A percentile compares a stretch with the other conserved stretches of the same genome.
Evolutionary conservation across 1,140 invertebrate genomes (phyloP).

Genomic region (Pristionchus pacificus): DNA sequence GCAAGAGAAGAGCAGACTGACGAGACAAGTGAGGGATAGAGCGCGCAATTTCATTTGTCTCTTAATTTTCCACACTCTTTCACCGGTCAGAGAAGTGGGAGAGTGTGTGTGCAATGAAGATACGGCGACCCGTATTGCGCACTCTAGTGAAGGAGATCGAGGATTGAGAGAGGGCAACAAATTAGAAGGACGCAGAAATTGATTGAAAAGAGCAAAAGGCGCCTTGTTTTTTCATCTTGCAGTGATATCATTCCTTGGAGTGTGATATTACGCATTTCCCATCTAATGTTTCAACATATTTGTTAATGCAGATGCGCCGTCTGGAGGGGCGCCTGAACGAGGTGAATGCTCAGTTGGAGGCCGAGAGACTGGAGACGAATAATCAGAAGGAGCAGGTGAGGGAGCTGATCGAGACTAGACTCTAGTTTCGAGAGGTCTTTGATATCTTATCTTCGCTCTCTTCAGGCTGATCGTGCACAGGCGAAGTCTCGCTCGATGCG

Average conservation of each 20-base stretch:
- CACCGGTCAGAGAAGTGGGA: too few species aligned
- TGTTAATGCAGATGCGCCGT: not conserved
- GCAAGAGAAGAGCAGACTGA: not conserved
- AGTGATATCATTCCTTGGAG: not conserved
- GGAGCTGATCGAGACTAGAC: too few species aligned
- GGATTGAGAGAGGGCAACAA: too few species aligned
- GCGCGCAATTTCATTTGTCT: too few species aligned
- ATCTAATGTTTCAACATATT: not conserved
- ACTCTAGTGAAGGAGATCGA: not conserved
- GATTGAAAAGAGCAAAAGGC: not conserved
- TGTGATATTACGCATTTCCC: not conserved
- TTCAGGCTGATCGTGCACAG: not conserved
- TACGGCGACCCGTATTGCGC: too few species aligned
- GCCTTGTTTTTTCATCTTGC: not conserved
- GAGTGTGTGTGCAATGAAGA: too few species aligned
- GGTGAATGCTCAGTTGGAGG: conserved; percentile 11
- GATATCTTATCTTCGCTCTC: too few species aligned
- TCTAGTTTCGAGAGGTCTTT: too few species aligned
- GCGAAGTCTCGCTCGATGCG: not conserved
- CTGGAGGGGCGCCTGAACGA: conserved; percentile 6
- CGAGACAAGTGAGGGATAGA: not conserved
- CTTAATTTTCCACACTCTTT: too few species aligned
- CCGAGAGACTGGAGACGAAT: conserved; percentile 1
- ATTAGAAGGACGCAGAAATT: too few species aligned
- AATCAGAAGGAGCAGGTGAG: conserved; percentile 3